These are phyloP conservation scores for Xenotilapia flavipinnis DNA, from an alignment of 2,113 vertebrate species.

Conservation along the genomic window DNA sequence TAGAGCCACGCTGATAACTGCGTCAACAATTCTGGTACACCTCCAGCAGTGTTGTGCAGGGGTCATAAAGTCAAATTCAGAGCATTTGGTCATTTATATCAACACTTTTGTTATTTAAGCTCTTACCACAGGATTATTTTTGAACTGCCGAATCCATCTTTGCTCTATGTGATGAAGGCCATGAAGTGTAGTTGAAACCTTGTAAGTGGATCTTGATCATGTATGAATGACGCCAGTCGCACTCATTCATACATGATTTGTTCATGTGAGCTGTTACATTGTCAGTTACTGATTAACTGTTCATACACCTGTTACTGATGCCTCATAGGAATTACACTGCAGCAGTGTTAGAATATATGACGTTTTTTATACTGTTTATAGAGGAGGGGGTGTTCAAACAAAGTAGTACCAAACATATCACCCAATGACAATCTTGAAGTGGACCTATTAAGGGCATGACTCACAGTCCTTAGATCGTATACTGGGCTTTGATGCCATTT, in stretches of 20 bases:
- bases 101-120: background rate
- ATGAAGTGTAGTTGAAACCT: background rate
- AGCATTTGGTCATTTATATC: background rate
- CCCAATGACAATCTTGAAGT: background rate
- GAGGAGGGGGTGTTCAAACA: background rate
- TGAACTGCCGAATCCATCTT: background rate
- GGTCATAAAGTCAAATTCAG: background rate
- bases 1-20: background rate
- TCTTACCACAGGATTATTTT: background rate
- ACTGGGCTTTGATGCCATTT: background rate
- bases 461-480: background rate
- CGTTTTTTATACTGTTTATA: background rate
- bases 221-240: background rate
- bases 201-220: background rate
- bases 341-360: background rate
- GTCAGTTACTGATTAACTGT: background rate
- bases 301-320: background rate
- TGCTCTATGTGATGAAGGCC: background rate
- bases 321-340: background rate
- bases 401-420: background rate
- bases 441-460: background rate
- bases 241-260: background rate
- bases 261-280: background rate
- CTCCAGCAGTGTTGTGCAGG: background rate
- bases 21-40: background rate